phyloP scores from a whole-genome alignment of 2,113 vertebrate genomes.

The Labeo catla region DNA sequence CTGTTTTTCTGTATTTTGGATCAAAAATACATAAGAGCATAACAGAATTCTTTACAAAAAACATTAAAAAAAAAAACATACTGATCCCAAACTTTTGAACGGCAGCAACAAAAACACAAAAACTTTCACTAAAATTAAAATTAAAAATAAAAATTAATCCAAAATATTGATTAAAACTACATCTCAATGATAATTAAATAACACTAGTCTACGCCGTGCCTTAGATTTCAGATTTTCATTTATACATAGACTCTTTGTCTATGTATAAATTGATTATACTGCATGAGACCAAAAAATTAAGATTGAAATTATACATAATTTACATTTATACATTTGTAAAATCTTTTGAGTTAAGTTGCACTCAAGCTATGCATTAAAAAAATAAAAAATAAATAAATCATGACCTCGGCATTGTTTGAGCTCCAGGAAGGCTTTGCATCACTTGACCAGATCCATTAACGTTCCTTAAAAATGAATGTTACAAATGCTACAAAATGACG shows the following conservation, averaged over 20 bases:
- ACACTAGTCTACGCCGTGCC: background rate
- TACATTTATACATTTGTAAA: background rate
- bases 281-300: background rate
- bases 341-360: background rate
- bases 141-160: no score
- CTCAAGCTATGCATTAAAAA: background rate
- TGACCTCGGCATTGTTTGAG: background rate
- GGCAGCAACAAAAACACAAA: no score
- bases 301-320: background rate
- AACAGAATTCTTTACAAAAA: no score
- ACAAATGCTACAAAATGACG: background rate
- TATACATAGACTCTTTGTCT: background rate
- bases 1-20: no score
- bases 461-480: background rate
- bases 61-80: no score
- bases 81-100: no score
- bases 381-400: background rate
- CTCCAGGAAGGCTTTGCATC: background rate
- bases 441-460: background rate
- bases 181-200: no score
- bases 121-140: no score
- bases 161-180: no score
- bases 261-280: background rate
- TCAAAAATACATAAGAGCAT: no score
- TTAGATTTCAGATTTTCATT: background rate